A percentile compares a stretch with the other conserved stretches of the same genome.
phyloP scores from a whole-genome alignment of 2,797 vertebrate genomes.

The Epinephelus awoara region DNA sequence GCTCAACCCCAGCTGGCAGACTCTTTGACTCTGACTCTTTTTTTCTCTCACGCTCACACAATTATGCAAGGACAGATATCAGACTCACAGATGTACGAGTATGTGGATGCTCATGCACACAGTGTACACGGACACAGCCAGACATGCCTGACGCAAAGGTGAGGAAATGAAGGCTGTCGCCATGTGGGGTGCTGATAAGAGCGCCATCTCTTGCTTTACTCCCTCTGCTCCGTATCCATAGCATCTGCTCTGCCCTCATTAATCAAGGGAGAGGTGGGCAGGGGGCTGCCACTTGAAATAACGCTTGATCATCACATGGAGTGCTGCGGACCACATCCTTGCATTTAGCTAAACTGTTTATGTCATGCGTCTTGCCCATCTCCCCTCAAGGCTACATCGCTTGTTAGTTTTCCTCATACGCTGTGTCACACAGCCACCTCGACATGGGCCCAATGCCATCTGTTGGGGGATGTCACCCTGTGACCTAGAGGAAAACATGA shows the following conservation, averaged over 20 bases:
- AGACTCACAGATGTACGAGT: conserved; percentile 4
- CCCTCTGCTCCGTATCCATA: conserved; percentile 52
- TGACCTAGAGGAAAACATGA: conserved; percentile 59
- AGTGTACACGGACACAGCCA: conserved; percentile 31
- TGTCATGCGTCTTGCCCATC: conserved; percentile 49
- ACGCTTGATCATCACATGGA: conserved; percentile 62
- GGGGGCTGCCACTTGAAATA: conserved; percentile 75
- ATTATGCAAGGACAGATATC: conserved; percentile 4
- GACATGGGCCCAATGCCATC: conserved; percentile 60
- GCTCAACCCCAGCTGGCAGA: conserved; percentile 3
- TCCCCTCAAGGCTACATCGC: conserved; percentile 47
- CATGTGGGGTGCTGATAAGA: conserved; percentile 50
- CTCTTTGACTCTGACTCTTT: not conserved
- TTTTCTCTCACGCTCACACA: not conserved
- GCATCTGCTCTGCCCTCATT: conserved; percentile 81
- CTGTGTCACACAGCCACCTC: conserved; percentile 39
- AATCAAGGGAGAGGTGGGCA: conserved; percentile 74
- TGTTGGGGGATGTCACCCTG: conserved; percentile 58
- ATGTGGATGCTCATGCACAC: conserved; percentile 10
- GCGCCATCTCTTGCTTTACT: conserved; percentile 42
- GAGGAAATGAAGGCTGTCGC: conserved; percentile 60
- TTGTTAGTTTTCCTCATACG: conserved; percentile 63
- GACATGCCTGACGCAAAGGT: conserved; percentile 70
- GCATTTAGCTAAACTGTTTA: conserved; percentile 53
- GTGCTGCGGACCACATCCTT: conserved; percentile 57